Base-by-base conservation (phyloP, 2,113 vertebrate genomes). In the Scomber colias region DNA sequence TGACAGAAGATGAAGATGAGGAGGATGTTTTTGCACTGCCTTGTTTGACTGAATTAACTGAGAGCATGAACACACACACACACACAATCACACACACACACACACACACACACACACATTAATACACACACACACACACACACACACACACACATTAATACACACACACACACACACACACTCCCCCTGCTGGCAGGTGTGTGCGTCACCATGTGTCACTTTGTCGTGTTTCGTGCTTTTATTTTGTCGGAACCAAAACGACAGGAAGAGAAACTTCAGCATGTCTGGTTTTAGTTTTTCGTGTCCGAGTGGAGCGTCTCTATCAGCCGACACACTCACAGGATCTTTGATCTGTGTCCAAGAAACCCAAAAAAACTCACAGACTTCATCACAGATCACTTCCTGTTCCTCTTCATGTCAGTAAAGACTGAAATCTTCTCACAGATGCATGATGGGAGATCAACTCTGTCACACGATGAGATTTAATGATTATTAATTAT, bases 21-120 rank as follows among this genome's bases (percentile, higher is more conserved):
- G 74, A 62, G 45, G 19, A 45, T 55, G 15, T 64, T 71, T 81
- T 84, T 92, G 86, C 90, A 86, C 88, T 87, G 87, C 78, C 74
- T 69, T 70, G 71, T 63, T 71, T 62, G 74, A 71, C 49, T 55
- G 56, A 35, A 35, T 5, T 62, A 71, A 71, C 49, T 55, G 48
- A 63, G 15, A 59, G 64, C 81, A 61, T 63, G 59, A 54, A 67
- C 74, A 70, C 78, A 69, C 76, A 64, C 75, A 62, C 68, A 19
- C 40, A 82, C 57, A 40, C 13, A 74, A 55, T 35, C 55, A 24
- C 54, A 35, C 31, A 35, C 31, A 35, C 31, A 70, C 78, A 82
- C 57, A 40, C 13, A 74, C 60, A 70, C 78, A 65, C 76, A 64
- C 75, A 62, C 68, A 30, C 35, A 82, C 56, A n/a, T n/a, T n/a